Evolutionary conservation across 2,113 vertebrate genomes (phyloP), one percentile per base, ranked within the genome.

Genomic region (Fregata magnificens): DNA sequence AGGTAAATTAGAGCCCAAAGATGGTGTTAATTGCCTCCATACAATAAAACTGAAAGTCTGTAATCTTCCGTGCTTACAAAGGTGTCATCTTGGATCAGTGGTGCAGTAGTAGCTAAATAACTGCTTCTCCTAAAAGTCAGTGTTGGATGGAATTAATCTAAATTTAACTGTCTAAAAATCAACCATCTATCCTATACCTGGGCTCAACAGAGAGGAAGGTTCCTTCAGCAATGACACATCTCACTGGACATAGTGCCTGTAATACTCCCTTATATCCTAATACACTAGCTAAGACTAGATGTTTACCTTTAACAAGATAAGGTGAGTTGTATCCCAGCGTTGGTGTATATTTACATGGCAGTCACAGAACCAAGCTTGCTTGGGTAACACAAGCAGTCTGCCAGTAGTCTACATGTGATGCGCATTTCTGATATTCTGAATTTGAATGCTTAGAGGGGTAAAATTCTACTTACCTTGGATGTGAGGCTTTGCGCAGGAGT

Each of bases 271-370:
- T n/a, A 61, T 61, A 36, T 61, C 58, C 58, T 61, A 61, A 25
- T 61, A 36, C 17, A 36, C 58, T 61, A 26, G 9, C 58, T 59
- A n/a, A 36, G 34, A 11, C 58, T 61, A 36, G 36, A 44, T 80
- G 29, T 16, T 82, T 73, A 12, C 21, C 9, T 67, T 50, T 40
- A 34, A 61, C 62, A 80, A 32, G 49, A 9, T 53, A 47, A 52
- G 28, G 38, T 22, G 69, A 61, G 28, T 7, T 56, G 20, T 28
- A 70, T 53, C 47, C 56, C 50, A 32, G 24, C 0, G 0, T 7
- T 50, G 38, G 22, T 79, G 29, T 55, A 3, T 56, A 24, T 58
- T 70, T 59, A 34, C 40, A 28, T 3, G 24, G 36, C 34, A 52
- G 28, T 29, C 61, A 69, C 24, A 61, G 56, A 76, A 94, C 10